Conservation (phyloP, 2,888 invertebrate genomes). For the Campopleginae sp. region DNA sequence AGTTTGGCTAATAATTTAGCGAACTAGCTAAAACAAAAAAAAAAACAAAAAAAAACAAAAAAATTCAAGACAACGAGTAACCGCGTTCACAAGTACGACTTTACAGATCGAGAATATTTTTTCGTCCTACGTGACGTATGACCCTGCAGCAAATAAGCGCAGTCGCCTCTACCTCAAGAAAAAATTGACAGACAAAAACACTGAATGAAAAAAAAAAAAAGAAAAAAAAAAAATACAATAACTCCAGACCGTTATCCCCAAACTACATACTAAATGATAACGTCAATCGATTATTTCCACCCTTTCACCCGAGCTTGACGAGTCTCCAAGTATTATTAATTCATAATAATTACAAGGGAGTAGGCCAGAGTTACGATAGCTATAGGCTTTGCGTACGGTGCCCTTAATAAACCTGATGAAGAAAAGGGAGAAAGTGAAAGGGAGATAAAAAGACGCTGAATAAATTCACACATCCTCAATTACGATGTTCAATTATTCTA, state of each 20-base stretch:
- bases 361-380: conserved; percentile 22
- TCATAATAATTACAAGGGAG: conserved; percentile 65
- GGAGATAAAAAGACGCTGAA: conserved; percentile 20
- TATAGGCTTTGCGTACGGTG: conserved; percentile 37
- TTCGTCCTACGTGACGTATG: conserved; percentile 63
- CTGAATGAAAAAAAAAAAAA: not conserved
- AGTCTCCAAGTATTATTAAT: conserved; percentile 66
- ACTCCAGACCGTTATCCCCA: not conserved
- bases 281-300: conserved; percentile 56
- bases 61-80: conserved; percentile 10
- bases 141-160: conserved; percentile 76
- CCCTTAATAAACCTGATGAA: conserved; percentile 52
- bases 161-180: conserved; percentile 80
- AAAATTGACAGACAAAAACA: not conserved
- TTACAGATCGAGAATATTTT: not conserved
- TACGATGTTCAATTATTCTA: conserved; percentile 58
- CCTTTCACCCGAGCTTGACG: conserved; percentile 43
- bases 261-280: conserved; percentile 41
- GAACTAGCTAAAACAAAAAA: conserved; percentile 8
- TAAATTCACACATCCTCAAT: conserved; percentile 50
- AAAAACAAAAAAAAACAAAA: conserved; percentile 27
- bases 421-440: conserved; percentile 29
- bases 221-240: not conserved
- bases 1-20: conserved; percentile 42
- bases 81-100: not conserved